phyloP scores from a whole-genome alignment of 2,888 invertebrate species.

The Psylliodes chrysocephalus region DNA sequence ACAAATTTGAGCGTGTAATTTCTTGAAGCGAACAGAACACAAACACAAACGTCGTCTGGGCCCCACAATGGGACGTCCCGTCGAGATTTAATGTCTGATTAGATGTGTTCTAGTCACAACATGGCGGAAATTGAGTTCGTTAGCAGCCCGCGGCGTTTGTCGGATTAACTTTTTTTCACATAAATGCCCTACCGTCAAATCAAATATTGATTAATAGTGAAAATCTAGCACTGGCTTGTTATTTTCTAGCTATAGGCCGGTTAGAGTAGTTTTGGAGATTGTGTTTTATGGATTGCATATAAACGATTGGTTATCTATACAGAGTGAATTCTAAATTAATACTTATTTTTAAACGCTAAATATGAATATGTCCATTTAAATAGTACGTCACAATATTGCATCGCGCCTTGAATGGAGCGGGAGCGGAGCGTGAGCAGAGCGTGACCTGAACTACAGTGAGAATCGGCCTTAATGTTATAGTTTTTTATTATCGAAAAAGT shows the following conservation, averaged over 20 bases:
- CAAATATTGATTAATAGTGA: conserved; percentile 47
- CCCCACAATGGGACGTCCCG: conserved; percentile 39
- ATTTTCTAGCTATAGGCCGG: background rate
- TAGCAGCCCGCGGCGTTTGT: conserved; percentile 42
- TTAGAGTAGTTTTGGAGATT: background rate
- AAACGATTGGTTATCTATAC: background rate
- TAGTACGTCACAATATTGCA: background rate
- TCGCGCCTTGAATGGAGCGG: background rate
- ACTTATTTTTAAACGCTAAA: background rate
- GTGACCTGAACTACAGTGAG: too few relatives aligned
- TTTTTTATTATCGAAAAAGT: too few relatives aligned
- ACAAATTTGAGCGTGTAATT: conserved; percentile 20
- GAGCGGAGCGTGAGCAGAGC: too few relatives aligned
- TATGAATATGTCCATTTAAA: background rate
- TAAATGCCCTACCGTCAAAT: conserved; percentile 41
- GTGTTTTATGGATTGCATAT: too few relatives aligned
- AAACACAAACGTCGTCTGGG: conserved; percentile 19
- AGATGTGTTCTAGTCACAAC: conserved; percentile 42
- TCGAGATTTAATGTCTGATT: conserved; percentile 40
- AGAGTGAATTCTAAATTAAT: too few relatives aligned
- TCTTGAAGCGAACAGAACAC: conserved; percentile 14
- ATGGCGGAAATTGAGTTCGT: conserved; percentile 47
- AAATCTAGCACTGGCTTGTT: background rate
- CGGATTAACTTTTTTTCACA: conserved; percentile 41
- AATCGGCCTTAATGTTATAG: too few relatives aligned